Conservation (phyloP, 2,888 invertebrate genomes). For the Pachliopta kotzebuea region DNA sequence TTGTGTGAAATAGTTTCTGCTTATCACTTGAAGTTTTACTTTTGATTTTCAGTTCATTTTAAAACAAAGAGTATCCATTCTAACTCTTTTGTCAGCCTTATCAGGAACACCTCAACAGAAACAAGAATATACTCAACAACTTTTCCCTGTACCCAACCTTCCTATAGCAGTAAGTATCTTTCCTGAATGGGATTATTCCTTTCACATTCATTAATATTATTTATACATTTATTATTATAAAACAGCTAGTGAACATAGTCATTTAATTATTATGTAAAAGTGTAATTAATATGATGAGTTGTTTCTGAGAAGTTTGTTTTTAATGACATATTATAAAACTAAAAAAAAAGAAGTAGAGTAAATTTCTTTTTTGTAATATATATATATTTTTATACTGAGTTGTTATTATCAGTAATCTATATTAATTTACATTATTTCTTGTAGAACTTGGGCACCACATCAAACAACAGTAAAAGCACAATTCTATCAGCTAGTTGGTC, state of each 20-base stretch:
- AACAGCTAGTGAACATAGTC: too few species aligned
- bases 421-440: constrained; percentile 16
- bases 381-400: background rate
- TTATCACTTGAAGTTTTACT: too few species aligned
- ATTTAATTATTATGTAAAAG: too few species aligned
- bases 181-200: background rate
- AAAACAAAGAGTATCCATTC: constrained; percentile 80
- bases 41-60: constrained; percentile 80
- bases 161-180: constrained; percentile 51
- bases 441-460: constrained; percentile 56
- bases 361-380: too few species aligned
- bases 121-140: constrained; percentile 58
- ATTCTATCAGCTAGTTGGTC: constrained; percentile 61
- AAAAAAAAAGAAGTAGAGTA: too few species aligned
- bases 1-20: too few species aligned
- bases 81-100: constrained; percentile 73
- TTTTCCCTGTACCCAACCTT: constrained; percentile 65
- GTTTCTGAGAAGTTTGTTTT: too few species aligned
- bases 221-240: too few species aligned
- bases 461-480: constrained; percentile 66
- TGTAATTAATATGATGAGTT: too few species aligned
- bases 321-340: too few species aligned
- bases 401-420: background rate
- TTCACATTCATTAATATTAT: too few species aligned
- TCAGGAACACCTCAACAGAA: constrained; percentile 57